Base-by-base conservation (phyloP, 2,888 invertebrate genomes). In the Diloba caeruleocephala region DNA sequence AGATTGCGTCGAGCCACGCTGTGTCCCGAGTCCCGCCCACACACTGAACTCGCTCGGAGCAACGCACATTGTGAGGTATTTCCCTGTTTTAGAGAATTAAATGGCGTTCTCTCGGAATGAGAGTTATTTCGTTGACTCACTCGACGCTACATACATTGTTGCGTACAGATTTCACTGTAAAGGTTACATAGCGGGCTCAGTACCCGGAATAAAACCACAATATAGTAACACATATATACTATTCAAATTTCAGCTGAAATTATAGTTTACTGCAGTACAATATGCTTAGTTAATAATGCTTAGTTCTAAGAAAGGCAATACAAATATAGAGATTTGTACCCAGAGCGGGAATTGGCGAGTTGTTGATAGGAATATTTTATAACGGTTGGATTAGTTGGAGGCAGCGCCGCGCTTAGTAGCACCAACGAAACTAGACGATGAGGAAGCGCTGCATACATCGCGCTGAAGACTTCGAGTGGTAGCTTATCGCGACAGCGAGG, bases 121-220 rank as follows among this genome's bases (percentile, higher is more conserved):
- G 50, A 55, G 46, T 51, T 44, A 64, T 68, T 50, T 42, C 14
- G 25, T 54, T 23, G 37, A 49, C 38, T 37, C 54, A 48, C 43
- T 62, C 50, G 64, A 43, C 36, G 39, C 15, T 25, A 62, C 34
- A 46, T 34, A 64, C 28, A 51, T 55, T 62, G 44, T 51, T 51
- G 36, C 43, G 34, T 28, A 33, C 12, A 67, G 36, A 41, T 46
- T 60, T 37, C 49, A 37, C 39, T 31, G 21, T 17, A 26, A 54
- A 62, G 32, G 37, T 50, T 42, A 50, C 37, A 33, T 33, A 17
- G n/a, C 25, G 12, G 2, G 23, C 7, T 43, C 21, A 6, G 21
- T 13, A 13, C 17, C 29, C 26, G 23, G 7, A 21, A 7, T n/a
- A n/a, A n/a, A n/a, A n/a, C n/a, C 8, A 26, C 17, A 4, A 13